Evolutionary conservation across 2,797 vertebrate genomes (phyloP).

Genomic region (Hypotaenidia okinawae): DNA sequence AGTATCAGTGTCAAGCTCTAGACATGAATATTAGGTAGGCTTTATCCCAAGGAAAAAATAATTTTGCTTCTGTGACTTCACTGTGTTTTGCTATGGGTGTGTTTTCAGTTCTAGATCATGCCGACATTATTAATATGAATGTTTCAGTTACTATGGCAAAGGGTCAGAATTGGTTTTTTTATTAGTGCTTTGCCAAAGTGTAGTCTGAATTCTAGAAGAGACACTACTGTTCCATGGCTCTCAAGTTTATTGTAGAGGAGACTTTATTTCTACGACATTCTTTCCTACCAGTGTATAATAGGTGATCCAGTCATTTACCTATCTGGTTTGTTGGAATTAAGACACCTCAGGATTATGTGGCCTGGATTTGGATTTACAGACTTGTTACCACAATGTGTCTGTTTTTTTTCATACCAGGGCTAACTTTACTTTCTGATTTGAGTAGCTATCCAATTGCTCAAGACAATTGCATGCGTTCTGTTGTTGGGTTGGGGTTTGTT

Average conservation of each 20-base stretch:
- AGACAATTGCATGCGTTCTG: conserved; percentile 47
- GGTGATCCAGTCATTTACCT: conserved; percentile 41
- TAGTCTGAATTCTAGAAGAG: conserved; percentile 16
- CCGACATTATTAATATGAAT: neutral
- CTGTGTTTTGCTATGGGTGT: neutral
- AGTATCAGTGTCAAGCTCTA: neutral
- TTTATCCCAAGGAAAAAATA: neutral
- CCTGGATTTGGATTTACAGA: conserved; percentile 55
- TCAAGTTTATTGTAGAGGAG: neutral
- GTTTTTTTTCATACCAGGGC: conserved; percentile 10
- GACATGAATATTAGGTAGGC: neutral
- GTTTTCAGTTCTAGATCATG: neutral
- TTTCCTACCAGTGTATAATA: conserved; percentile 30
- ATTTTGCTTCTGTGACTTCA: neutral
- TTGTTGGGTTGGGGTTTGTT: neutral
- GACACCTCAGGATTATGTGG: neutral
- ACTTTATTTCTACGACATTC: conserved; percentile 7
- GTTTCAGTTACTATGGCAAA: conserved; percentile 28
- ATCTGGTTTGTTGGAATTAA: conserved; percentile 49
- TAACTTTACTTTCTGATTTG: conserved; percentile 66
- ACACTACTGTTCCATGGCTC: neutral
- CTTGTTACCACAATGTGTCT: conserved; percentile 30
- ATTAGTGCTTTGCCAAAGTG: conserved; percentile 14
- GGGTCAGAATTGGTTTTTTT: conserved; percentile 23
- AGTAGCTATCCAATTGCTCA: conserved; percentile 39